These are phyloP conservation scores for Leptodactylus fallax DNA, from an alignment of 2,797 vertebrate species.

Conservation along the genomic window DNA sequence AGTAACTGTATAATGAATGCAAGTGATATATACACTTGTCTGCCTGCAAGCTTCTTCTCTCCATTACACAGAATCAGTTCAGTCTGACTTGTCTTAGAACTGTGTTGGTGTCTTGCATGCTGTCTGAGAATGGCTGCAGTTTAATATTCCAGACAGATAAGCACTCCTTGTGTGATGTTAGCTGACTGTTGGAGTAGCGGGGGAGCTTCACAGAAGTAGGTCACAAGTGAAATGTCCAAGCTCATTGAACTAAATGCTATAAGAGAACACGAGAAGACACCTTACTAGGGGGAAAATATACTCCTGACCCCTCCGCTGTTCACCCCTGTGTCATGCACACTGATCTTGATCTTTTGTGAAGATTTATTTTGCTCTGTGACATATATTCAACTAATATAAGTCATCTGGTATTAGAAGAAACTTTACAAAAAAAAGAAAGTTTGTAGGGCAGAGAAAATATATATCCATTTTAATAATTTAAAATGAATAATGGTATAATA, in stretches of 20 bases:
- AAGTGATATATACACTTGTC: slow-evolving; percentile 41
- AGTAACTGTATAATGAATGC: slow-evolving; percentile 37
- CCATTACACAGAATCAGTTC: slow-evolving; percentile 27
- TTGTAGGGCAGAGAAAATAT: not conserved
- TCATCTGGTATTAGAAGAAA: not conserved
- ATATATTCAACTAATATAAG: not conserved
- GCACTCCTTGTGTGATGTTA: slow-evolving; percentile 31
- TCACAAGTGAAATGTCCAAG: slow-evolving; percentile 41
- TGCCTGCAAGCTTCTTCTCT: slow-evolving; percentile 38
- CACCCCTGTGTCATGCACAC: not conserved
- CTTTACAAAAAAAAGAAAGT: not conserved
- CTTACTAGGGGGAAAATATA: not conserved
- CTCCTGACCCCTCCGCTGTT: not conserved
- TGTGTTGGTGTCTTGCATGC: slow-evolving; percentile 27
- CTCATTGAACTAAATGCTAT: not conserved
- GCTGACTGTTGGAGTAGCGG: slow-evolving; percentile 31
- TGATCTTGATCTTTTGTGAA: not conserved
- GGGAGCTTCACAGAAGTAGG: slow-evolving; percentile 37
- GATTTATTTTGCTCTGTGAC: not conserved
- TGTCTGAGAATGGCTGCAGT: slow-evolving; percentile 28
- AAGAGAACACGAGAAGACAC: not conserved
- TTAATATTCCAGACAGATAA: slow-evolving; percentile 41
- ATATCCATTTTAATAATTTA: no score
- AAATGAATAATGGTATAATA: no score
- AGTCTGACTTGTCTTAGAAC: slow-evolving; percentile 33